These are phyloP conservation scores for Acrocephalus arundinaceus DNA, from an alignment of 2,113 vertebrate genomes.

Conservation along the genomic window DNA sequence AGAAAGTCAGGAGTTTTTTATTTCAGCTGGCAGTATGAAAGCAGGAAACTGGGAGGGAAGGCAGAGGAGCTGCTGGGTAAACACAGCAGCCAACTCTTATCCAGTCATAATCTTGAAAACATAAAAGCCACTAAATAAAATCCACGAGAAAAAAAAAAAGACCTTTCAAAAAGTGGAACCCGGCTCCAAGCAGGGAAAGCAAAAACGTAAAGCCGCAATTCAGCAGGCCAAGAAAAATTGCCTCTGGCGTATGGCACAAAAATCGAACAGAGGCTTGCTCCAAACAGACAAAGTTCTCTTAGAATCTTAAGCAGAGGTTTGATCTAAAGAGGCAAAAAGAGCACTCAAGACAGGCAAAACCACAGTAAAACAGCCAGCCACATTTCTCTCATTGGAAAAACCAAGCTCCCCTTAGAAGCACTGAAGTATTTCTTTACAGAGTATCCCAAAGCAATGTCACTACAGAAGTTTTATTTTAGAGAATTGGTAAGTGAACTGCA, in stretches of 20 bases:
- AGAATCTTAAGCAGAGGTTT: not conserved
- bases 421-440: not conserved
- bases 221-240: not conserved
- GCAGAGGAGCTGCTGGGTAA: not conserved
- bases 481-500: not conserved
- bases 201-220: fast-evolving
- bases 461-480: not conserved
- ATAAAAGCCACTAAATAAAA: not conserved
- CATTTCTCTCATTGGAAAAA: not conserved
- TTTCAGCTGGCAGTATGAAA: not conserved
- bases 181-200: fast-evolving
- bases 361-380: not conserved
- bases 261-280: not conserved
- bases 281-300: not conserved
- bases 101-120: not conserved
- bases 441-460: not conserved
- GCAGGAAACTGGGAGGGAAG: not conserved
- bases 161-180: not conserved
- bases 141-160: not conserved
- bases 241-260: not conserved
- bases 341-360: not conserved
- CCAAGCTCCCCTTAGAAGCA: not conserved
- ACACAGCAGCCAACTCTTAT: not conserved
- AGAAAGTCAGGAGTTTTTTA: not conserved
- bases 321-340: not conserved